These are phyloP conservation scores for Platygyra sinensis DNA, from an alignment of 64 coral and sea anemone genomes.

Conservation along the genomic window DNA sequence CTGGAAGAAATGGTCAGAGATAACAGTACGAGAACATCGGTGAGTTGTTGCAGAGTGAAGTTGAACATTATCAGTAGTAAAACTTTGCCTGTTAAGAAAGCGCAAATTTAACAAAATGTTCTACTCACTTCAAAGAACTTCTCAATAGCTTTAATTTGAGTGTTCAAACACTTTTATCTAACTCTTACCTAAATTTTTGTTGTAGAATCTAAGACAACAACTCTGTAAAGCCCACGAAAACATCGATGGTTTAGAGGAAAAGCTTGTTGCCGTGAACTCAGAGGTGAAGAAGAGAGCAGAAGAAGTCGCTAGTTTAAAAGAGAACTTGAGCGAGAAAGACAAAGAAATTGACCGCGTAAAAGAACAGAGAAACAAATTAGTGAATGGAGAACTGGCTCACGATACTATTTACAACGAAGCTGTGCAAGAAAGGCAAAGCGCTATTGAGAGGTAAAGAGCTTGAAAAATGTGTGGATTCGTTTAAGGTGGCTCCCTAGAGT, in stretches of 20 bases:
- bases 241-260: constrained; percentile 51
- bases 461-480: too few relatives aligned
- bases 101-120: too few relatives aligned
- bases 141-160: too few relatives aligned
- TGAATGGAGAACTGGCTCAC: constrained; percentile 39
- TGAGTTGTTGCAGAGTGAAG: not conserved
- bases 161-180: too few relatives aligned
- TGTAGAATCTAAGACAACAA: constrained; percentile 52
- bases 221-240: constrained; percentile 53
- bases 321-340: constrained; percentile 30
- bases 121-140: too few relatives aligned
- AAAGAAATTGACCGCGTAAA: constrained; percentile 51
- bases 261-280: constrained; percentile 38
- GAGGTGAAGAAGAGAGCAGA: constrained; percentile 48
- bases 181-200: not conserved
- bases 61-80: not conserved
- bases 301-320: constrained; percentile 48
- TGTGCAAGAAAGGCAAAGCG: constrained; percentile 63
- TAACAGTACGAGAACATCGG: constrained; percentile 24
- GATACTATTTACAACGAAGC: constrained; percentile 77
- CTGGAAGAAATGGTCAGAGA: constrained; percentile 67
- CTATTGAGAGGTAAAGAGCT: constrained; percentile 62
- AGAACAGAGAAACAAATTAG: constrained; percentile 69
- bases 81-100: not conserved
- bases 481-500: too few relatives aligned